phyloP scores from a whole-genome alignment of 2,113 vertebrate genomes.

The Ancistrus triradiatus region DNA sequence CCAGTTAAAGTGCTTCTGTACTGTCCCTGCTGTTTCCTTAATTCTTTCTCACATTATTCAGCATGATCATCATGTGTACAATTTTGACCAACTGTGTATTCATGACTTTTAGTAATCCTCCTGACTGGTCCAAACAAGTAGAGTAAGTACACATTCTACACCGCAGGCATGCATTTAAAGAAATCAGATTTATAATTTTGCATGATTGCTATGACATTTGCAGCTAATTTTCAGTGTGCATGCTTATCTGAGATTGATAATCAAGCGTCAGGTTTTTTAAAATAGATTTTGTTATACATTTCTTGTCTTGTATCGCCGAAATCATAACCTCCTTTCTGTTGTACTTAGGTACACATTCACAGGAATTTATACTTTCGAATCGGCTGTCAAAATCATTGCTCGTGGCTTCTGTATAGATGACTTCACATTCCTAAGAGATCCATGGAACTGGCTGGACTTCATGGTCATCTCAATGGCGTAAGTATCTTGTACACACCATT shows the following conservation, averaged over 20 bases:
- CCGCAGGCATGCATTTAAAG: constrained; percentile 14
- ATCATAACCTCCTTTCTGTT: background rate
- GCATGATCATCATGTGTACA: constrained; percentile 92
- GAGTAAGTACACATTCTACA: constrained; percentile 70
- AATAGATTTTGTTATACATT: no score
- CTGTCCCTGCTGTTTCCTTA: constrained; percentile 41
- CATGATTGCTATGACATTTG: no score
- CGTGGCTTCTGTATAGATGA: constrained; percentile 87
- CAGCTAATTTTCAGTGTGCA: no score
- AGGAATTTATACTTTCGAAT: constrained; percentile 87
- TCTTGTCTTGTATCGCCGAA: no score
- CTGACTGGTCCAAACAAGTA: constrained; percentile 88
- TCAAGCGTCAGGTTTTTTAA: no score
- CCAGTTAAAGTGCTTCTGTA: background rate
- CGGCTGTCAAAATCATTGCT: constrained; percentile 83
- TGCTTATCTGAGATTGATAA: no score
- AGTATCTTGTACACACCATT: no score
- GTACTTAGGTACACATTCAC: constrained; percentile 81
- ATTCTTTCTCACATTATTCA: constrained; percentile 74
- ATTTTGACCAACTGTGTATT: constrained; percentile 93
- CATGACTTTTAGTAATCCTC: constrained; percentile 91
- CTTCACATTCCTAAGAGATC: constrained; percentile 82
- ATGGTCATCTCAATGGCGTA: constrained; percentile 90
- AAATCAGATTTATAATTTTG: background rate
- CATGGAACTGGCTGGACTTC: constrained; percentile 90